phyloP scores from a whole-genome alignment of 2,113 vertebrate species.

The Fulica atra region DNA sequence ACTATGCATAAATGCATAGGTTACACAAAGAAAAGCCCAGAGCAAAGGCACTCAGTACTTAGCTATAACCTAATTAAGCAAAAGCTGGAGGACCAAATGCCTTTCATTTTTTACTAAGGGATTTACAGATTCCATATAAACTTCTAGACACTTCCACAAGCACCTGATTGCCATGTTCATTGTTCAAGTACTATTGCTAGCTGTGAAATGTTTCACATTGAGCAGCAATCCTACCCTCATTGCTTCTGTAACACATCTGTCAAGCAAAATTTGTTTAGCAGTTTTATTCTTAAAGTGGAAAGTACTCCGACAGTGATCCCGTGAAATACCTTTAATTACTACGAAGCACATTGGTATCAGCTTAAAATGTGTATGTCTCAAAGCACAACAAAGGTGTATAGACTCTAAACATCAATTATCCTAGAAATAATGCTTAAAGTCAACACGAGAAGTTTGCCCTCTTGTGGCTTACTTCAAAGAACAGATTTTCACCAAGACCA shows the following conservation, averaged over 20 bases:
- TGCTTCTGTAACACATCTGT: background rate
- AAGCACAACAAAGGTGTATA: background rate
- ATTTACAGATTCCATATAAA: background rate
- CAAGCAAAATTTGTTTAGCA: background rate
- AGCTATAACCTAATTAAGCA: background rate
- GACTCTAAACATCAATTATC: background rate
- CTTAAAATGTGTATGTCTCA: background rate
- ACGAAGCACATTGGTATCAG: background rate
- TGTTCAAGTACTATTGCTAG: background rate
- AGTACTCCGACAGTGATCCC: background rate
- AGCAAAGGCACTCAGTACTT: background rate
- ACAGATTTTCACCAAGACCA: background rate
- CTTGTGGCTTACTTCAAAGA: conserved; percentile 26
- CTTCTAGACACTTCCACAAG: background rate
- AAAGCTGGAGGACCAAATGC: background rate
- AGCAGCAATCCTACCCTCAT: background rate
- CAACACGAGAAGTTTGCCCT: conserved; percentile 42
- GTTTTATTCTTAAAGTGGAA: background rate
- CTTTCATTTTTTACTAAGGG: background rate
- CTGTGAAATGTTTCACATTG: background rate
- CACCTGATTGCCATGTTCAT: background rate
- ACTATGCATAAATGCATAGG: background rate
- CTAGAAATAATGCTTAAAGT: background rate
- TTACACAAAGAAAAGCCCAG: background rate
- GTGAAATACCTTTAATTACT: background rate